Base-by-base conservation (phyloP, 2,888 invertebrate genomes). In the Zeuzera pyrina region DNA sequence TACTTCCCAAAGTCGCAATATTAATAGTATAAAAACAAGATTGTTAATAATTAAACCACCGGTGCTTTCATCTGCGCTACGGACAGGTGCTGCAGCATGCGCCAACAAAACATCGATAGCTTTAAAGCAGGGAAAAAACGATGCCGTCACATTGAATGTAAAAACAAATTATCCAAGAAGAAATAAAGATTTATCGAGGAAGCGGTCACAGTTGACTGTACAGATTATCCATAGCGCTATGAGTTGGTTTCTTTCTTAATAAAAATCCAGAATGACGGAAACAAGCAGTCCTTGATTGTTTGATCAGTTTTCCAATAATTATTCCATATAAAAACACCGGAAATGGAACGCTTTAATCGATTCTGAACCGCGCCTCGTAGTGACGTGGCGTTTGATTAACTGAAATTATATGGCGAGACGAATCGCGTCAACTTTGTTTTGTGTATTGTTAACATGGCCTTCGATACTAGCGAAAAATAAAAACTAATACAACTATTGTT, bases 401-500 rank as follows among this genome's bases (percentile, higher is more conserved):
- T 62, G 65, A 78, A 79, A 78, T 77, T 78, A 79, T 79, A 77
- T 73, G 77, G 79, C 74, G 70, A 65, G 64, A 64, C 78, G 66
- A 76, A 79, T 71, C 65, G 61, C 55, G 54, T 56, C 62, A 65
- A 73, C 67, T 76, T 69, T 74, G 73, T 74, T 73, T 70, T 69
- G 66, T 67, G 72, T 76, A 76, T 78, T 79, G 78, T 81, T 61
- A 53, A 49, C 49, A 47, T 55, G 73, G 52, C 83, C 83, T 81
- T 79, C 77, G 50, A 53, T 55, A 57, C 54, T 46, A 45, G 56
- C 55, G 66, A 70, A 76, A 78, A 71, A 70, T 71, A 74, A 78
- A 81, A 77, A 77, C 74, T 74, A 73, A 78, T 77, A 74, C 67
- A 62, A 69, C 66, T 54, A 83, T 81, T 81, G 83, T 83, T 71